Base-by-base conservation (phyloP, 2,888 invertebrate genomes). In the Pheosia gnoma region DNA sequence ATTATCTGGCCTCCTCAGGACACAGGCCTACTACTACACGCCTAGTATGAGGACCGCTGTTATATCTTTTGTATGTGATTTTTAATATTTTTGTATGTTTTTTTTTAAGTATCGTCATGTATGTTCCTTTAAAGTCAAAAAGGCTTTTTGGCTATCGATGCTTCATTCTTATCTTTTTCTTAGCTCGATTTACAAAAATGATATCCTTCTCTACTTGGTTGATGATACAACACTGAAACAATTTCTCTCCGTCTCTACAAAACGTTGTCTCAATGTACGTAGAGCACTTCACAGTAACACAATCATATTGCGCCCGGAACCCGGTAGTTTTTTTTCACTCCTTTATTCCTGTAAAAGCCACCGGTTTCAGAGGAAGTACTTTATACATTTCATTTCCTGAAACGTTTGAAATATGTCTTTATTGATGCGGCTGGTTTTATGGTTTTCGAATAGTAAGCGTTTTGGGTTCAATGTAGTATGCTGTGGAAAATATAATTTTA, bases 341-440 rank as follows among this genome's bases (percentile, higher is more conserved):
- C 43, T 61, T 64, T 62, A 65, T 70, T 63, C 68, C 51, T 58
- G 63, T 58, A 60, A 63, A 65, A 61, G 62, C 58, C 61, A 58
- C 62, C 54, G 57, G 61, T 57, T 60, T 53, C 65, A 53, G 25
- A 56, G 74, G 71, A 73, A 73, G 67, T 61, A 71, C 71, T 73
- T 57, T 69, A 71, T 67, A 73, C 65, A 73, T 71, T 71, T 71
- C 63, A 65, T 69, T 73, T 73, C 73, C 73, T 67, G 63, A 36
- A 58, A 55, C 63, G 59, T 71, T 67, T 69, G 65, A 69, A 69
- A 71, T 66, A 68, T 71, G 71, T 65, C 64, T 68, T 58, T 60
- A 70, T 66, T 66, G 65, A 68, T 72, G 68, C 59, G 56, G 52
- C 47, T 9, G 59, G 36, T 8, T 65, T 66, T 69, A 54, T 13